A percentile compares a stretch with the other conserved stretches of the same genome.
phyloP scores from a whole-genome alignment of 2,888 invertebrate species.

The Panopea generosa region DNA sequence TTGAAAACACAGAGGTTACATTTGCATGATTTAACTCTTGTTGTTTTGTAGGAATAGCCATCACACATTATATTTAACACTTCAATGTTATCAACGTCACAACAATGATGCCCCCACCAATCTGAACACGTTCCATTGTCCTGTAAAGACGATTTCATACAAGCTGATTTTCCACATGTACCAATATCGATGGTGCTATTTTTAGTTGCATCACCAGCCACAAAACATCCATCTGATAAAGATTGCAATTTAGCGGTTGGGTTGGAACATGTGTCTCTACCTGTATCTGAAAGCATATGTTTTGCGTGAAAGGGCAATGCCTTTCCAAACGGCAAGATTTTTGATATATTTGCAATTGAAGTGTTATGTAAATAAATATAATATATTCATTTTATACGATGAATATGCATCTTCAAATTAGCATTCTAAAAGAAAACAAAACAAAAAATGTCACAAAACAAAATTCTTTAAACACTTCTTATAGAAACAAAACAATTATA shows the following conservation, averaged over 20 bases:
- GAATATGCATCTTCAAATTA: too few species aligned
- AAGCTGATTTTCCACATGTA: slow-evolving; percentile 22
- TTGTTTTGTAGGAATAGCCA: slow-evolving; percentile 33
- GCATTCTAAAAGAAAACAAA: too few species aligned
- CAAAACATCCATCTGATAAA: slow-evolving; percentile 20
- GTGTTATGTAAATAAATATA: too few species aligned
- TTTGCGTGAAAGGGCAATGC: too few species aligned
- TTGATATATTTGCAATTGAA: too few species aligned
- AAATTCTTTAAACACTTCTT: too few species aligned
- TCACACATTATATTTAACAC: slow-evolving; percentile 26
- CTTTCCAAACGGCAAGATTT: too few species aligned
- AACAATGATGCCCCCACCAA: slow-evolving; percentile 32
- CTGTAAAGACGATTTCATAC: slow-evolving; percentile 19
- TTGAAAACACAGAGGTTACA: slow-evolving; percentile 26
- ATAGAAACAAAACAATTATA: too few species aligned
- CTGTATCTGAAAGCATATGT: too few species aligned
- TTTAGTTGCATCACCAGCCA: slow-evolving; percentile 12
- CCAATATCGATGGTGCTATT: slow-evolving; percentile 25
- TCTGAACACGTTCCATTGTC: slow-evolving; percentile 42
- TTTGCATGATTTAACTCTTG: slow-evolving; percentile 27
- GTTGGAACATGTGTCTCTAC: slow-evolving; percentile 21
- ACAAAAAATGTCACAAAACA: too few species aligned
- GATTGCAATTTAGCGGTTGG: slow-evolving; percentile 13
- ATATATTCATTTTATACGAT: too few species aligned
- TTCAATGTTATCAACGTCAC: slow-evolving; percentile 15